Conservation (phyloP, 1,140 invertebrate genomes). For the Drosophila mojavensis region DNA sequence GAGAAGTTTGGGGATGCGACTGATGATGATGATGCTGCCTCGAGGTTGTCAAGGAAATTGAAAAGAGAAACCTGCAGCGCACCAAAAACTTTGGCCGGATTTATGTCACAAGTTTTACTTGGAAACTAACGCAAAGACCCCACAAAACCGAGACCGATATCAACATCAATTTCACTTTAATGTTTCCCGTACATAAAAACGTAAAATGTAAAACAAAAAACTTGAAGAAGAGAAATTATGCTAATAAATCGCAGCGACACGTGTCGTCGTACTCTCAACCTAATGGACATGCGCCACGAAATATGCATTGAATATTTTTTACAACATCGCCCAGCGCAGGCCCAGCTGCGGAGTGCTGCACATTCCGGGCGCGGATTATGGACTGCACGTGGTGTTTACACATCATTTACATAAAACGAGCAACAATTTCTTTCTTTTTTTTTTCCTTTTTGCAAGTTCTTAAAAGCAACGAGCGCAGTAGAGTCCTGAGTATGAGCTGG, state of each 20-base stretch:
- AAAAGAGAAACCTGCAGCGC: conserved; percentile 51
- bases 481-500: conserved; percentile 6
- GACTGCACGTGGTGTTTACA: conserved; percentile 77
- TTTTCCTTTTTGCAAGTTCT: conserved; percentile 48
- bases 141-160: conserved; percentile 25
- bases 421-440: conserved; percentile 40
- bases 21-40: conserved; percentile 35
- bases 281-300: conserved; percentile 78
- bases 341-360: conserved; percentile 13
- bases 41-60: conserved; percentile 61
- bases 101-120: conserved; percentile 51
- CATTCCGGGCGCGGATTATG: conserved; percentile 41
- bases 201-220: conserved; percentile 7
- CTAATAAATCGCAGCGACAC: conserved; percentile 80
- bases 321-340: neutral
- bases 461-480: conserved; percentile 32
- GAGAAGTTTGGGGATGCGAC: conserved; percentile 52
- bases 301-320: conserved; percentile 72
- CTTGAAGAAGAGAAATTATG: conserved; percentile 78
- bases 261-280: conserved; percentile 67
- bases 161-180: conserved; percentile 79
- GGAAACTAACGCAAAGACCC: conserved; percentile 39
- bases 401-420: conserved; percentile 81
- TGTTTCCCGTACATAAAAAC: conserved; percentile 62
- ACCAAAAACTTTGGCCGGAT: conserved; percentile 31